phyloP scores from a whole-genome alignment of 2,113 vertebrate species.

The Pteruthius melanotis region DNA sequence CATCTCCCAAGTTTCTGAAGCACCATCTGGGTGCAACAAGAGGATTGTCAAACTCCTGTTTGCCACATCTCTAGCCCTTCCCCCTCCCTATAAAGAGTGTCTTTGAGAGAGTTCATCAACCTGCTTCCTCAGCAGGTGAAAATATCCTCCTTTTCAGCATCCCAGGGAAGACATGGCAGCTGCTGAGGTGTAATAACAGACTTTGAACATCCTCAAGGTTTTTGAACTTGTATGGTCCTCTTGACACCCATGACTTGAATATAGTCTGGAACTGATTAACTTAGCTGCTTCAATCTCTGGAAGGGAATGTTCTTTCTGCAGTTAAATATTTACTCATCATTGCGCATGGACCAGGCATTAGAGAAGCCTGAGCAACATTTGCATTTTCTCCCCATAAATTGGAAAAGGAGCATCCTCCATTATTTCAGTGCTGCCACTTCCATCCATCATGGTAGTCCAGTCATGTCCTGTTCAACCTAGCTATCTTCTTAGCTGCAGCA shows the following conservation, averaged over 20 bases:
- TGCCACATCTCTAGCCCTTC: background rate
- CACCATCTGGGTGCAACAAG: background rate
- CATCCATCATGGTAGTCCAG: background rate
- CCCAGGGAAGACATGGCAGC: background rate
- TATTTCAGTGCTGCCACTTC: background rate
- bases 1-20: background rate
- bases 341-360: background rate
- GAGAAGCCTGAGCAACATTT: background rate
- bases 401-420: background rate
- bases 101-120: background rate
- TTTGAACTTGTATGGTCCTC: conserved; percentile 40
- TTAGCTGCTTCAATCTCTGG: background rate
- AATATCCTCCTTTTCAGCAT: background rate
- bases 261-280: conserved; percentile 61
- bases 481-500: background rate
- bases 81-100: background rate
- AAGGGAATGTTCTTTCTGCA: conserved; percentile 51
- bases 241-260: conserved; percentile 7
- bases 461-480: background rate
- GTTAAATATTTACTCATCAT: conserved; percentile 66
- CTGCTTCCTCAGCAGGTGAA: background rate
- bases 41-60: background rate
- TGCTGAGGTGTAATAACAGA: background rate
- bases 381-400: background rate
- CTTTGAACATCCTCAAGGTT: conserved; percentile 42